phyloP scores from a whole-genome alignment of 2,888 invertebrate species.

The Apamea sordens region DNA sequence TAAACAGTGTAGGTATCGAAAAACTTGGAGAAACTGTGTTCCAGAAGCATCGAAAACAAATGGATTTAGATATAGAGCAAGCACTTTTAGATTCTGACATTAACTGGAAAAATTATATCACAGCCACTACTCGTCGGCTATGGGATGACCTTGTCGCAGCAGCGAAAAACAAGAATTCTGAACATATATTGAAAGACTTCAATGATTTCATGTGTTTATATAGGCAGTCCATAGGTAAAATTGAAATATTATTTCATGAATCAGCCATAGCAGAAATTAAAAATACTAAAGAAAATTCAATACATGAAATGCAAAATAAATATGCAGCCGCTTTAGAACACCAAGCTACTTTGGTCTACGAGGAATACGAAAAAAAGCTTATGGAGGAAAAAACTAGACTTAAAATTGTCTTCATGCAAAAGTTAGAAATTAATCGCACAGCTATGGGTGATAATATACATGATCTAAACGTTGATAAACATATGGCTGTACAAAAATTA shows the following conservation, averaged over 20 bases:
- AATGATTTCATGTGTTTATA: conserved; percentile 78
- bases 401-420: conserved; percentile 76
- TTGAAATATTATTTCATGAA: conserved; percentile 78
- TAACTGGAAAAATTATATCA: conserved; percentile 76
- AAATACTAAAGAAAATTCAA: conserved; percentile 70
- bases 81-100: conserved; percentile 74
- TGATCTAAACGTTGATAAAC: conserved; percentile 83
- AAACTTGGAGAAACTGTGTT: conserved; percentile 73
- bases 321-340: conserved; percentile 74
- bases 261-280: conserved; percentile 79
- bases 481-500: conserved; percentile 80
- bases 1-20: conserved; percentile 78
- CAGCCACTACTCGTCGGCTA: conserved; percentile 65
- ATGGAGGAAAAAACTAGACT: conserved; percentile 72
- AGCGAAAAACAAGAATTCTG: conserved; percentile 74
- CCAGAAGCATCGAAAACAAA: conserved; percentile 69
- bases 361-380: conserved; percentile 76
- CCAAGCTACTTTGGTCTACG: conserved; percentile 79
- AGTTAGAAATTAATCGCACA: conserved; percentile 71
- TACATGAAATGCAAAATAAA: conserved; percentile 74
- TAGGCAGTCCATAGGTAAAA: conserved; percentile 72
- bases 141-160: conserved; percentile 71
- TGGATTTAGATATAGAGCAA: conserved; percentile 73
- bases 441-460: conserved; percentile 73
- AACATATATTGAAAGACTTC: conserved; percentile 76